Conservation (phyloP, 2,797 vertebrate genomes). For the Graptemys geographica region DNA sequence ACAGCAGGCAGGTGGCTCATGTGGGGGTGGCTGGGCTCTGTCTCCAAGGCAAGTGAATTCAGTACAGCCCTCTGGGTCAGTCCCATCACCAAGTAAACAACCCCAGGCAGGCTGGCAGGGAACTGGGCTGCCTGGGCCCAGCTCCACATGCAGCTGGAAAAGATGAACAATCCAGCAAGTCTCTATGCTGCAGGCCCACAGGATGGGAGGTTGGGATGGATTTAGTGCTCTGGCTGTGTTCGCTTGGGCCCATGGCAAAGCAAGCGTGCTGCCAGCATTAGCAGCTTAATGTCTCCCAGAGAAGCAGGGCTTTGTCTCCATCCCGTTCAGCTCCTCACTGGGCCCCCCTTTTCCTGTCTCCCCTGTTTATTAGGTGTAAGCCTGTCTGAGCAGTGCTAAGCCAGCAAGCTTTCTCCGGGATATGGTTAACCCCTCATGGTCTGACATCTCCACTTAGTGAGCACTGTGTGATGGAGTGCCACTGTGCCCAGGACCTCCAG, state of each 20-base stretch:
- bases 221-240: no score
- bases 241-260: conserved; percentile 34
- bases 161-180: conserved; percentile 73
- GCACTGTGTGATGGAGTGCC: neutral
- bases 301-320: neutral
- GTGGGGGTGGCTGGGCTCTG: neutral
- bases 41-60: neutral
- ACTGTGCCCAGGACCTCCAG: neutral
- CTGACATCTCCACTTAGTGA: neutral
- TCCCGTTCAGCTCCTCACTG: neutral
- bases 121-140: conserved; percentile 40
- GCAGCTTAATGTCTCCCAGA: conserved; percentile 43
- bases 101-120: conserved; percentile 51
- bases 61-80: neutral
- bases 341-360: neutral
- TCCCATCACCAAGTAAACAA: fast-evolving
- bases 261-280: neutral
- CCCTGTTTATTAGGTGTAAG: neutral
- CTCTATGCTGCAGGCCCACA: conserved; percentile 61
- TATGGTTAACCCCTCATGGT: neutral
- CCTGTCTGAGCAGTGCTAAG: fast-evolving
- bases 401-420: neutral
- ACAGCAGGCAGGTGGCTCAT: neutral
- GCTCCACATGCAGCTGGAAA: conserved; percentile 69
- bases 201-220: conserved; percentile 5